These are phyloP conservation scores for Manis crassicaudata DNA, from an alignment of 2,797 vertebrate species.

Conservation along the genomic window DNA sequence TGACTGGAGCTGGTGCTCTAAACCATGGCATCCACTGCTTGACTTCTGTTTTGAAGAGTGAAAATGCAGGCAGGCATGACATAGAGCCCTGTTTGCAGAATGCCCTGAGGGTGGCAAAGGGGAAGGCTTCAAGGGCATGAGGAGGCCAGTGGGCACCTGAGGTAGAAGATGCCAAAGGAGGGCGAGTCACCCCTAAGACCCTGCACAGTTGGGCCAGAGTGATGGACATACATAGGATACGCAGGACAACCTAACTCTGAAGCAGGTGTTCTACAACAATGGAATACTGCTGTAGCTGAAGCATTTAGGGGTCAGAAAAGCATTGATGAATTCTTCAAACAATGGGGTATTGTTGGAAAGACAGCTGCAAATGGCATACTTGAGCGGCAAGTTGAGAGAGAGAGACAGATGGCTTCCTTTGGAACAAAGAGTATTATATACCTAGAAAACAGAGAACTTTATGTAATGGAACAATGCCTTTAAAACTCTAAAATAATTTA, in stretches of 20 bases:
- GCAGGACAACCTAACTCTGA: neutral
- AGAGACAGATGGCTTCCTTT: slow-evolving; percentile 48
- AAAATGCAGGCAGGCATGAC: neutral
- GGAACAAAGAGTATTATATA: slow-evolving; percentile 38
- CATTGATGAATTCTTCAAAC: slow-evolving; percentile 51
- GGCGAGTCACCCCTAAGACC: neutral
- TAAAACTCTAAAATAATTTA: slow-evolving; percentile 51
- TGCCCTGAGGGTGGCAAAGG: neutral
- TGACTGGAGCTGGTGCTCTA: neutral
- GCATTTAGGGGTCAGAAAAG: slow-evolving; percentile 21
- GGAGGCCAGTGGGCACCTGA: neutral
- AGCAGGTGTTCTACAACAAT: slow-evolving; percentile 54
- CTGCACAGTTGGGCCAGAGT: neutral
- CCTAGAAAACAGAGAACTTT: slow-evolving; percentile 37
- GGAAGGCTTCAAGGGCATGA: neutral
- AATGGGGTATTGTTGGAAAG: slow-evolving; percentile 47
- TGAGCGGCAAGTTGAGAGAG: slow-evolving; percentile 33
- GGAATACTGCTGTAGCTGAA: neutral
- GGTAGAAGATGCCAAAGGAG: neutral
- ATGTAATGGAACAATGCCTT: neutral
- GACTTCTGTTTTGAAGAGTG: neutral
- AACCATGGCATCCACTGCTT: neutral
- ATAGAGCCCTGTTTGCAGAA: neutral
- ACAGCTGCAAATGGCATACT: slow-evolving; percentile 40
- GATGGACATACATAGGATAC: neutral